Conservation (phyloP, 35 echinoderm and acorn worm genomes). For the Stichopus chloronotus region DNA sequence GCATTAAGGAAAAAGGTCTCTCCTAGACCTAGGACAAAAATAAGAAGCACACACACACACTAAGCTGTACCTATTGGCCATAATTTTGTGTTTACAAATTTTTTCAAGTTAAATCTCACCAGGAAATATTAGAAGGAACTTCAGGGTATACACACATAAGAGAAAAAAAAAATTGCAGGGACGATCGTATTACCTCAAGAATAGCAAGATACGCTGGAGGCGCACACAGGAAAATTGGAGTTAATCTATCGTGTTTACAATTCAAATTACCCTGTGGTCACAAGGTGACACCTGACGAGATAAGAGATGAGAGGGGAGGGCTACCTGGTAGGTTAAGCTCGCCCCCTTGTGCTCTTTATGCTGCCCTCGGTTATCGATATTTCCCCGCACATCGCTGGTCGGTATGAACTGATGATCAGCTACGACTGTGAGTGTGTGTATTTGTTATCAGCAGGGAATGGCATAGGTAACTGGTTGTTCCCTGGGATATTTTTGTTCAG, state of each 20-base stretch:
- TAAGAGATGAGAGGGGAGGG: not conserved
- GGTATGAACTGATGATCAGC: not conserved
- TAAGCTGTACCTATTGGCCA: too few species aligned
- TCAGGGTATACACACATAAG: not conserved
- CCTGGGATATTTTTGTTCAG: constrained; percentile 38
- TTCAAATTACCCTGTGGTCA: constrained; percentile 39
- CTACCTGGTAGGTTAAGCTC: not conserved
- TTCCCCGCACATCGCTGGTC: not conserved
- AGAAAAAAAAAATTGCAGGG: not conserved
- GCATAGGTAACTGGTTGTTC: not conserved
- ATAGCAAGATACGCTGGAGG: not conserved
- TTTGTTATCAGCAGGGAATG: constrained; percentile 24
- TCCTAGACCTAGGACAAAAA: too few species aligned
- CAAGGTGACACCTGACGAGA: constrained; percentile 16
- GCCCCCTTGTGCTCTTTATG: not conserved
- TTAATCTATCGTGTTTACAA: constrained; percentile 10
- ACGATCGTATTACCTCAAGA: not conserved
- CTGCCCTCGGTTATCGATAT: too few species aligned
- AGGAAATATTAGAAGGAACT: not conserved
- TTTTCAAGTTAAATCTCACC: not conserved
- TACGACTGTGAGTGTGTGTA: constrained; percentile 5
- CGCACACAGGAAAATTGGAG: not conserved
- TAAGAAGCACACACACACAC: too few species aligned
- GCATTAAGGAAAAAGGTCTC: too few species aligned
- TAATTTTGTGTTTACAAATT: not conserved